These are phyloP conservation scores for Thyatira batis DNA, from an alignment of 2,888 invertebrate species.

Conservation along the genomic window DNA sequence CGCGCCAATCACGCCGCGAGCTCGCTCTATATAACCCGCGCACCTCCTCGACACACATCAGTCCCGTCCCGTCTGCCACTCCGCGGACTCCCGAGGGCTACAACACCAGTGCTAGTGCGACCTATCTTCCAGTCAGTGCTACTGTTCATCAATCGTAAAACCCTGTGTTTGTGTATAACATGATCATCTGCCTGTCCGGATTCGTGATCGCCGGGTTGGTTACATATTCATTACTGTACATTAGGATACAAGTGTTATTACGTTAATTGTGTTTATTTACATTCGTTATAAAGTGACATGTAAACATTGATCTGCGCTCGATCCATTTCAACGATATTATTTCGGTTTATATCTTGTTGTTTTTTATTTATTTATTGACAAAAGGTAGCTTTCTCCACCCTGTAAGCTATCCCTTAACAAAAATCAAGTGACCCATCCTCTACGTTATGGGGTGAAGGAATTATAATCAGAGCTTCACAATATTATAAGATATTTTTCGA, in stretches of 20 bases:
- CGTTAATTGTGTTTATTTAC: background rate
- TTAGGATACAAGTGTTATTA: background rate
- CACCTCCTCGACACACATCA: background rate
- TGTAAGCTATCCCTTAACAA: no score
- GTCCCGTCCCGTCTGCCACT: background rate
- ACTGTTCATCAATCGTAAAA: no score
- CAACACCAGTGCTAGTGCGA: background rate
- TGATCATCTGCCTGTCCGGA: constrained; percentile 80
- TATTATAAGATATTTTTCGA: no score
- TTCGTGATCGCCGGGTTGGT: constrained; percentile 79
- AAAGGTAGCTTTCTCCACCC: no score
- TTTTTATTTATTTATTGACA: no score
- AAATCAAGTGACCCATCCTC: no score
- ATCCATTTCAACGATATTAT: no score
- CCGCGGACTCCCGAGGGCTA: background rate
- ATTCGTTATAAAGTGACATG: constrained; percentile 8
- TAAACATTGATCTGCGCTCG: no score
- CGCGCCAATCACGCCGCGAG: constrained; percentile 8
- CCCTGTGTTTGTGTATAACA: constrained; percentile 28
- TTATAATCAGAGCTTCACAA: no score
- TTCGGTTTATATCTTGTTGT: no score
- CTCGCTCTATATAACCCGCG: constrained; percentile 7
- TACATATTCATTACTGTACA: constrained; percentile 7
- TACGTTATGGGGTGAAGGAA: no score
- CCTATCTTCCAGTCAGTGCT: constrained; percentile 8